These are phyloP conservation scores for Vicugna pacos DNA, from an alignment of 2,113 vertebrate genomes.

Conservation along the genomic window DNA sequence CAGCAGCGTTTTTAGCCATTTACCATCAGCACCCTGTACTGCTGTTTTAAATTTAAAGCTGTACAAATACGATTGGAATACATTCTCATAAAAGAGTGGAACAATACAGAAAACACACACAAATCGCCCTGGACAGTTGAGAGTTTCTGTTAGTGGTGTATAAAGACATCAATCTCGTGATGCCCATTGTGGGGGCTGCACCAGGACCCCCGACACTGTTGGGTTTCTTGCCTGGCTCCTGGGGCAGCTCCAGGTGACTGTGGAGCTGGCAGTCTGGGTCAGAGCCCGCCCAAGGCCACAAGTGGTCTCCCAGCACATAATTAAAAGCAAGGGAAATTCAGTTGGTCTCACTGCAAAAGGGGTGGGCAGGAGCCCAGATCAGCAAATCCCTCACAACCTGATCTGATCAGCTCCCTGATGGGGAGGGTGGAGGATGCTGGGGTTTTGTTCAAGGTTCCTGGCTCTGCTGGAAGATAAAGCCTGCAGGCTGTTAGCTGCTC, in stretches of 20 bases:
- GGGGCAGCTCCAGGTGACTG: background rate
- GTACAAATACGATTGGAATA: background rate
- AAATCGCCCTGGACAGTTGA: background rate
- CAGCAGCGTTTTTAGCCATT: background rate
- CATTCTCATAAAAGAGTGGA: background rate
- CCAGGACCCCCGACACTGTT: background rate
- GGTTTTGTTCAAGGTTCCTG: background rate
- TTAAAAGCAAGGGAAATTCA: background rate
- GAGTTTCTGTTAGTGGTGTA: background rate
- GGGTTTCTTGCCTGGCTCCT: background rate
- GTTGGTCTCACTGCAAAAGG: background rate
- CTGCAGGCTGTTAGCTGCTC: background rate
- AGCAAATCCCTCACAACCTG: background rate
- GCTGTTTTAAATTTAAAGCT: background rate
- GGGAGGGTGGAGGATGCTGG: background rate
- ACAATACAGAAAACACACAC: background rate
- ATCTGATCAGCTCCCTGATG: background rate
- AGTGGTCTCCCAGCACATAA: background rate
- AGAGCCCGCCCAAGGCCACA: fast-evolving
- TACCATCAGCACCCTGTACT: background rate
- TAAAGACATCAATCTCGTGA: background rate
- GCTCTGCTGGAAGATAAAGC: background rate
- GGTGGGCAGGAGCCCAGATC: background rate
- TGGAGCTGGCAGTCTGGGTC: background rate
- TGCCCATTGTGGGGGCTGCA: background rate